Evolutionary conservation across 2,113 vertebrate species (phyloP), one percentile per base, ranked within the genome.

Genomic region (Hemicordylus capensis): DNA sequence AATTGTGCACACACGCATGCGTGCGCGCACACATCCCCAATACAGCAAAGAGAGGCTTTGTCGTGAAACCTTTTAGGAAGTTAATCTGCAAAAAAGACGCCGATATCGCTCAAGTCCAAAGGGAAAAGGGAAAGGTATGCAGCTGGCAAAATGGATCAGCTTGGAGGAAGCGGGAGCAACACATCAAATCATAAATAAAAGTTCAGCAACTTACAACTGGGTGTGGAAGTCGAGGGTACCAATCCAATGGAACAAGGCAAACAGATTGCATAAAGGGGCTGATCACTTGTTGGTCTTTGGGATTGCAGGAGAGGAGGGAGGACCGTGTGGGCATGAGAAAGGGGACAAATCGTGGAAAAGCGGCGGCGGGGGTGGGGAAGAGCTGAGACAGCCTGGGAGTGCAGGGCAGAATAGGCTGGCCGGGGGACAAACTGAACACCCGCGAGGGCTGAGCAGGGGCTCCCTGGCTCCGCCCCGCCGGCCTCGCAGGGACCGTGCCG

Each of bases 11-110:
- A 15, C 1, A n/a, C 37, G 39, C 46, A 44, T 42, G n/a, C 34
- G 11, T 28, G n/a, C 4, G 4, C 24, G 19, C 46, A 14, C 2
- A 3, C 0, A 26, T 24, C 3, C 20, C 1, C 31, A 28, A 2
- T 12, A 24, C n/a, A n/a, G n/a, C n/a, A n/a, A n/a, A n/a, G n/a
- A n/a, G n/a, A n/a, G 34, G 37, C 5, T 84, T 42, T 42, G 34
- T 24, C 51, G 6, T 9, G 15, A 37, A 51, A 54, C 82, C 15
- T 54, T 22, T 11, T n/a, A 4, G 48, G 34, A 39, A 26, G 22
- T 24, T 6, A 59, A 37, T 56, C 22, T 42, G 56, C 17, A 20
- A 48, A 51, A 74, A 1, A 9, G 48, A 34, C 7, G 73, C 46
- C 6, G 31, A n/a, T 6, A 48, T n/a, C 14, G 44, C 17, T 74